Base-by-base conservation (phyloP, 2,888 invertebrate species). In the Bellardia pandia region DNA sequence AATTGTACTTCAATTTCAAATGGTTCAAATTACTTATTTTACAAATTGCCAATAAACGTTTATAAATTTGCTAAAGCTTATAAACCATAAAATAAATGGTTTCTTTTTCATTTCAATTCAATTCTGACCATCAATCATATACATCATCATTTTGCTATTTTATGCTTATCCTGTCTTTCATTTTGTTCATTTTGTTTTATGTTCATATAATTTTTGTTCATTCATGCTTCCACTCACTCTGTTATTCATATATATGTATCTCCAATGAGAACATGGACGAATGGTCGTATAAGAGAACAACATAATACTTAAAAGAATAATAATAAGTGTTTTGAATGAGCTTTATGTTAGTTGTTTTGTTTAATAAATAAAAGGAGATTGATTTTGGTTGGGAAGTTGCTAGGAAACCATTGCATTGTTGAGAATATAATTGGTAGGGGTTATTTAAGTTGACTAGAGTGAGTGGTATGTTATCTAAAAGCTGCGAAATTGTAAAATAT, bases 61-160 rank as follows among this genome's bases (percentile, higher is more conserved):
- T 11, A 40, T 37, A 51, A n/a, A 53, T 45, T 66, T 48, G 45
- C 6, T 23, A 56, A 75, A 56, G 13, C 11, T 68, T 48, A 66
- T 72, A 45, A 77, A 56, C 45, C 56, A 23, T 48, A 45, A 84
- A 53, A 23, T 48, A 45, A 84, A 53, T 62, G 66, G 56, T 37
- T 23, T 76, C 76, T 68, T 53, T 37, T 37, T 37, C 37, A 72
- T 66, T 66, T 53, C 51, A 75, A 69, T 75, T 69, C 79, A 75
- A 85, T 79, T 42, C 62, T 69, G 60, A 51, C 85, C 69, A 80
- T 85, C 85, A 75, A 76, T 85, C 79, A 80, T 45, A 23, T 45
- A 37, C 37, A 37, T 45, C 23, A 75, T 62, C 14, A 69, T 68
- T 74, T 66, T 60, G 64, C 51, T 64, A 56, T 64, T 69, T 75